Percentiles rank a stretch among this genome's conserved stretches.
phyloP scores from a whole-genome alignment of 2,797 vertebrate species.

The Myripristis jacobus region DNA sequence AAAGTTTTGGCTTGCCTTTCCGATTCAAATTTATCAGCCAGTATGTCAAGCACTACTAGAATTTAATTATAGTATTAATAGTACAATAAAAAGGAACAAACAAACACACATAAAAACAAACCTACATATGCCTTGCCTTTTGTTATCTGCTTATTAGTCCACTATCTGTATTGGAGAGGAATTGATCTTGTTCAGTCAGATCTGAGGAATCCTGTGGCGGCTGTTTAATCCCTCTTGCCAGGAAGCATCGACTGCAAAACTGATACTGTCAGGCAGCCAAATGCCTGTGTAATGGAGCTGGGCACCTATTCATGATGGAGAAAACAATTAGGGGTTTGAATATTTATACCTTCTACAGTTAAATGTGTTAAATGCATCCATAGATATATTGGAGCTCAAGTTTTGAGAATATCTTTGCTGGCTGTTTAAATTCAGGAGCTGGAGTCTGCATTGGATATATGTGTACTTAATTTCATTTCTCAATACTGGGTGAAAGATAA shows the following conservation, averaged over 20 bases:
- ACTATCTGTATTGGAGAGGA: slow-evolving; percentile 1
- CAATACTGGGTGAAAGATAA: no score
- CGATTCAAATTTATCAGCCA: no score
- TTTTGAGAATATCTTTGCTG: no score
- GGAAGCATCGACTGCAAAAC: slow-evolving; percentile 1
- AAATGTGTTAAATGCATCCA: background rate
- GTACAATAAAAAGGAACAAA: no score
- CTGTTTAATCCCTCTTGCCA: slow-evolving; percentile 1
- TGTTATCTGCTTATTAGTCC: background rate
- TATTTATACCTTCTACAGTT: background rate
- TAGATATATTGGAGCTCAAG: background rate
- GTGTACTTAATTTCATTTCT: background rate
- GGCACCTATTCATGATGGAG: slow-evolving; percentile 20
- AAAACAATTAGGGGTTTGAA: slow-evolving; percentile 8
- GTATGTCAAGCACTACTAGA: no score
- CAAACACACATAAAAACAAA: no score
- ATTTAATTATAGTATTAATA: no score
- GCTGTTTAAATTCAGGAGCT: no score
- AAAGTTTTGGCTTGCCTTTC: no score
- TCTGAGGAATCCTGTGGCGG: slow-evolving; percentile 8
- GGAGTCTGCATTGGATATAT: background rate
- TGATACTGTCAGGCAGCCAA: slow-evolving; percentile 21
- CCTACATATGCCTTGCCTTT: no score
- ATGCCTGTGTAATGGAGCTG: slow-evolving; percentile 32
- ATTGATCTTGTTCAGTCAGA: slow-evolving; percentile 2